Base-by-base conservation (phyloP, 2,797 vertebrate species). In the Chiloscyllium punctatum region DNA sequence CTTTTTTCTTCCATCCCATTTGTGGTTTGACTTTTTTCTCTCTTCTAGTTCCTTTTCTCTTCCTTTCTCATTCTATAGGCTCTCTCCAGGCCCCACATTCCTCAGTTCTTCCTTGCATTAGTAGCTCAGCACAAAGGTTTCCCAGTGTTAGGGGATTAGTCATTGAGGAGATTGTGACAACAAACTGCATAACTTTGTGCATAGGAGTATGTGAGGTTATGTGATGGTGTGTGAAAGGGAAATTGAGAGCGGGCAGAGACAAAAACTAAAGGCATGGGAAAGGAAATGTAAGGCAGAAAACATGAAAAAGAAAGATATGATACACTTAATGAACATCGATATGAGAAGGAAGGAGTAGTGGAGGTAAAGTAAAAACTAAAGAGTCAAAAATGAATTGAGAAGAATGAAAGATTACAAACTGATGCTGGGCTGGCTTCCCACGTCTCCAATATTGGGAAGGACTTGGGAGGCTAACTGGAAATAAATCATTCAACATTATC, bases 21-120 rank as follows among this genome's bases (percentile, higher is more conserved):
- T 97, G 98, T 97, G 97, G 97, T 98, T 98, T 98, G 97, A 97
- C 98, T 98, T 98, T 97, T 98, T 98, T 98, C 97, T 98, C 97
- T 97, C 97, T 97, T 68, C 96, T 97, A 97, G 96, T 97, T 97
- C 97, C 96, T 97, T 97, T 96, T 97, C 97, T 97, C 97, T 97
- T 97, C 97, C 96, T 97, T 97, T 97, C 97, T 97, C 96, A 97
- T 96, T 97, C 97, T 97, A 96, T 97, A 97, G 97, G 97, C 97
- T 82, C 96, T 97, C 97, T 97, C 97, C 96, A 97, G 97, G 97
- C 97, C 97, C 97, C 97, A 96, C 97, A 97, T 97, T 98, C 98
- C 97, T 97, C 96, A 97, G 97, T 97, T 97, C 97, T 97, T 97
- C 97, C 97, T 97, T 97, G 97, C 96, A 97, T 97, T 97, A 97